A percentile compares a stretch with the other conserved stretches of the same genome.
Evolutionary conservation across 2,113 vertebrate genomes (phyloP).

Genomic region (Eulemur macaco): DNA sequence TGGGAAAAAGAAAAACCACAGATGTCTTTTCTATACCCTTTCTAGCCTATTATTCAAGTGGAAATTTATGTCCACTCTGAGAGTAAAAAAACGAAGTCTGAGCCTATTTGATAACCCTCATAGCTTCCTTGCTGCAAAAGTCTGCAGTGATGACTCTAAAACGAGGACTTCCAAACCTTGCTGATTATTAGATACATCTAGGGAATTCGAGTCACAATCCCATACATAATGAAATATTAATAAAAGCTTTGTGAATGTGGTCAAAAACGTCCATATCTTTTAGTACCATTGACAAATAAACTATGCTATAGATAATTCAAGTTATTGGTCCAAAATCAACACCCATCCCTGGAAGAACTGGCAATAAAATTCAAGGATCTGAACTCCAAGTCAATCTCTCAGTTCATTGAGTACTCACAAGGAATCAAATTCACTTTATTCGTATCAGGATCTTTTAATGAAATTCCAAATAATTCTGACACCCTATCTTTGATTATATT

Average conservation of each 20-base stretch:
- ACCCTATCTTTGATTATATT: background rate
- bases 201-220: background rate
- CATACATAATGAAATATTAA: background rate
- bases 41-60: background rate
- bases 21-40: background rate
- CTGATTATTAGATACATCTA: background rate
- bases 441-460: background rate
- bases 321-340: background rate
- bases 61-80: background rate
- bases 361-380: background rate
- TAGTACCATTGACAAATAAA: background rate
- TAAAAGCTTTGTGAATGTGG: background rate
- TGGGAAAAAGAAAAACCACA: background rate
- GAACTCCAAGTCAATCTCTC: background rate
- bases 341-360: background rate
- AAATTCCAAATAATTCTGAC: constrained; percentile 5
- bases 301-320: background rate
- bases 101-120: background rate
- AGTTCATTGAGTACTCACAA: background rate
- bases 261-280: background rate
- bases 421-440: background rate
- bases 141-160: background rate
- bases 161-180: background rate
- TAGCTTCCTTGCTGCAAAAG: background rate
- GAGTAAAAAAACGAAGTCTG: background rate